Evolutionary conservation across 2,113 vertebrate genomes (phyloP), one percentile per base, ranked within the genome.

Genomic region (Mirza zaza): DNA sequence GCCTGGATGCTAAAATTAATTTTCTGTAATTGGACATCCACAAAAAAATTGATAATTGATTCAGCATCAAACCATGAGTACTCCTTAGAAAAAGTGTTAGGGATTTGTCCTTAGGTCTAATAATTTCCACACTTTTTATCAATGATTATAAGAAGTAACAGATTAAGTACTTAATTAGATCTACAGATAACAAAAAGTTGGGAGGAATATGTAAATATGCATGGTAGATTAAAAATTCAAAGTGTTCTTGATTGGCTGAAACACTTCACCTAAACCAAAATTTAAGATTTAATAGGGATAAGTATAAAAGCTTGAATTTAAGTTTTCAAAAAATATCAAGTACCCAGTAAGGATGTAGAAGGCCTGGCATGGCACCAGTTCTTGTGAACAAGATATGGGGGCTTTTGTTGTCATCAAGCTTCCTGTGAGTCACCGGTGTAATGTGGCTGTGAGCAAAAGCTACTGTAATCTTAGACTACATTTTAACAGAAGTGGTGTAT

Each of bases 361-460:
- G 21, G 68, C 52, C 27, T 88, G 50, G 50, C 55, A 20, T 71
- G 70, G 8, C 52, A 39, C 32, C 59, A 61, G 21, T 63, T 90
- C 34, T 55, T 32, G 6, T 95, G 86, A 95, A 80, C 8, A 32
- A 77, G 87, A 42, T 63, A 42, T 1, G 55, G 39, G 63, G n/a
- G 11, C 34, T 96, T 79, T 59, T 63, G 45, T 91, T 85, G 71
- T 71, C 61, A 48, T 34, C 32, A 63, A 27, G 63, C 15, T 92
- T 68, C 81, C 34, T 15, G 32, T 84, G 55, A 70, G 67, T 55
- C 80, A 32, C 8, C 59, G 87, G 71, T 67, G 4, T 61, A 50
- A 77, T 7, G 36, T 79, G 13, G 45, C 90, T 79, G 12, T 79
- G 55, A 68, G 86, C 77, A 96, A 91, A 91, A 94, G 76, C 80